These are phyloP conservation scores for Cyprinodon brontotheroides DNA, from an alignment of 2,113 vertebrate species.

Conservation along the genomic window DNA sequence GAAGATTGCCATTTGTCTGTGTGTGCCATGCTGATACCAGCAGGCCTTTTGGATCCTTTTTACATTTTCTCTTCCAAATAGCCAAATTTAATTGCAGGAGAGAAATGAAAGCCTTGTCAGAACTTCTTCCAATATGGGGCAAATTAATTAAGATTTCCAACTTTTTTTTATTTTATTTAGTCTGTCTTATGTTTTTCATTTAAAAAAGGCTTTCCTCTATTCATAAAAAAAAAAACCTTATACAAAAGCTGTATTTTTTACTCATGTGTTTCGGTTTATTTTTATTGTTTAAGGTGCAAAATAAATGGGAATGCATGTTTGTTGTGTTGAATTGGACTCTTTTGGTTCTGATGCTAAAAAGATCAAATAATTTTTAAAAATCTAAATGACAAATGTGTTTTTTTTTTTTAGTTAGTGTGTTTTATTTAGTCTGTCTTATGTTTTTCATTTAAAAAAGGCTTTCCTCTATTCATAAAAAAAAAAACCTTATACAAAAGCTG, in stretches of 20 bases:
- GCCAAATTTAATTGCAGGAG: constrained; percentile 58
- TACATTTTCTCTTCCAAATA: constrained; percentile 61
- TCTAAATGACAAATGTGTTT: constrained; percentile 25
- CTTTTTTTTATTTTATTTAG: constrained; percentile 26
- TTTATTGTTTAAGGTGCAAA: constrained; percentile 20
- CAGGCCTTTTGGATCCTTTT: constrained; percentile 62
- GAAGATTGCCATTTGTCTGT: constrained; percentile 58
- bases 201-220: constrained; percentile 17
- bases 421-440: constrained; percentile 39
- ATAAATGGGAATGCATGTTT: constrained; percentile 11
- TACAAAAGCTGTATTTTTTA: constrained; percentile 30
- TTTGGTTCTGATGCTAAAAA: constrained; percentile 24
- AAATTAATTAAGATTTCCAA: constrained; percentile 38
- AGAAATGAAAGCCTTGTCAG: constrained; percentile 68
- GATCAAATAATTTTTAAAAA: neutral
- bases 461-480: constrained; percentile 18
- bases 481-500: constrained; percentile 13
- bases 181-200: constrained; percentile 24
- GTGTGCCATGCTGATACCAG: constrained; percentile 61
- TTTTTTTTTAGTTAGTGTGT: no score
- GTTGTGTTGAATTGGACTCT: constrained; percentile 4
- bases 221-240: constrained; percentile 10
- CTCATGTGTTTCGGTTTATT: constrained; percentile 38
- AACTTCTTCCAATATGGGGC: constrained; percentile 42
- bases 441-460: constrained; percentile 23